Base-by-base conservation (phyloP, 1,140 invertebrate species). In the Zophobas atratus region DNA sequence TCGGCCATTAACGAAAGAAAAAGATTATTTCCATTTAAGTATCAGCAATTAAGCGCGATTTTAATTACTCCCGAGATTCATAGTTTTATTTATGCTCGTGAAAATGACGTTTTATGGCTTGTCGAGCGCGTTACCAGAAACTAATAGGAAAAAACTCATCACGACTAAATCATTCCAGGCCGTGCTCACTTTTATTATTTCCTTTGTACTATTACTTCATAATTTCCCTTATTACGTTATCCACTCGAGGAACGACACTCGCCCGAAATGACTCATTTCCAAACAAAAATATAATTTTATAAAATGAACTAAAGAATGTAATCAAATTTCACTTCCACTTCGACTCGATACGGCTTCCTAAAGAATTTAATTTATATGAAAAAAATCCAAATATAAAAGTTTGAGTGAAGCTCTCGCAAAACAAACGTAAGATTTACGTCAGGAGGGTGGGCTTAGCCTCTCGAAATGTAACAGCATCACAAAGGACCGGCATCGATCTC, bases 311-410 rank as follows among this genome's bases (percentile, higher is more conserved):
- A 67, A 67, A 41, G 33, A 67, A 67, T 43, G 39, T 67, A 67
- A 67, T 67, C 38, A 67, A 67, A 67, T 67, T 43, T 67, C 32
- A 41, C 60, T 41, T 67, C 60, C 39, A 67, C 43, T 67, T 67
- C 60, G 39, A 39, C 39, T 41, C 39, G 39, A 67, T 67, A 67
- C n/a, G 33, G 39, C 38, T 67, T 41, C 8, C 39, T 36, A 6
- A 51, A 67, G 60, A 67, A 67, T 67, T 67, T 67, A 67, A 67
- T 67, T 67, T 67, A 43, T 67, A 4, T 39, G 56, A 60, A 60
- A 67, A 67, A 67, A 67, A 32, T 67, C 60, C 39, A 67, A 43
- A 67, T 43, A 46, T 20, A 43, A 67, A 67, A 43, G 38, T 67
- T 67, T 67, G 8, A 60, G 32, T 60, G 6, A 20, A 53, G 20